Percentiles rank a stretch among this genome's conserved stretches.
phyloP scores from a whole-genome alignment of 2,888 invertebrate genomes.

The Tinea trinotella region DNA sequence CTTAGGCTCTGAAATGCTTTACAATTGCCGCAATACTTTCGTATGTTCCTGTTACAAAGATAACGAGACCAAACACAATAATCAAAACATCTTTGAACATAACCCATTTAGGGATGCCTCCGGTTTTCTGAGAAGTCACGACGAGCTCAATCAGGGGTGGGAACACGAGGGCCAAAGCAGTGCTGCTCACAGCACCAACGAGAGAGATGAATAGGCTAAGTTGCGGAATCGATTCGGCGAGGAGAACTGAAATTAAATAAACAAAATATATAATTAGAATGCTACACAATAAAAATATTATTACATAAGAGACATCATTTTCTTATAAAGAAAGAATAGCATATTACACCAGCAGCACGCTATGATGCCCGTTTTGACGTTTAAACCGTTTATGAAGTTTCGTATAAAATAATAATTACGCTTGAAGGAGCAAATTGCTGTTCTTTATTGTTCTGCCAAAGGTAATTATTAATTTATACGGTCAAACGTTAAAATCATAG shows the following conservation, averaged over 20 bases:
- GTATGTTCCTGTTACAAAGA: conserved; percentile 82
- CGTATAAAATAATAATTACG: too few species aligned
- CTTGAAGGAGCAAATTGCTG: too few species aligned
- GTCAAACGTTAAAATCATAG: too few species aligned
- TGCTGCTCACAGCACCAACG: conserved; percentile 92
- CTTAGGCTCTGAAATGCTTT: conserved; percentile 40
- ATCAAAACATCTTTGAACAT: conserved; percentile 75
- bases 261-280: too few species aligned
- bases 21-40: conserved; percentile 78
- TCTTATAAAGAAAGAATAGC: too few species aligned
- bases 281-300: too few species aligned
- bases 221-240: conserved; percentile 90
- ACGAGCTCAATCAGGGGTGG: conserved; percentile 91
- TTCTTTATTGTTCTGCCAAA: too few species aligned
- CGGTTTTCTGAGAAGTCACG: conserved; percentile 73
- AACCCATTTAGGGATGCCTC: conserved; percentile 53
- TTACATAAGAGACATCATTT: too few species aligned
- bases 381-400: too few species aligned
- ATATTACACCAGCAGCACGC: too few species aligned
- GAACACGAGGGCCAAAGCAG: conserved; percentile 88
- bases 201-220: conserved; percentile 90
- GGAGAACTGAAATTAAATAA: conserved; percentile 74
- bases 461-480: too few species aligned
- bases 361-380: too few species aligned
- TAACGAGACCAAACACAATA: conserved; percentile 77